Evolutionary conservation across 2,797 vertebrate species (phyloP), one percentile per base, ranked within the genome.

Genomic region (Parotocinclus haroldoi): DNA sequence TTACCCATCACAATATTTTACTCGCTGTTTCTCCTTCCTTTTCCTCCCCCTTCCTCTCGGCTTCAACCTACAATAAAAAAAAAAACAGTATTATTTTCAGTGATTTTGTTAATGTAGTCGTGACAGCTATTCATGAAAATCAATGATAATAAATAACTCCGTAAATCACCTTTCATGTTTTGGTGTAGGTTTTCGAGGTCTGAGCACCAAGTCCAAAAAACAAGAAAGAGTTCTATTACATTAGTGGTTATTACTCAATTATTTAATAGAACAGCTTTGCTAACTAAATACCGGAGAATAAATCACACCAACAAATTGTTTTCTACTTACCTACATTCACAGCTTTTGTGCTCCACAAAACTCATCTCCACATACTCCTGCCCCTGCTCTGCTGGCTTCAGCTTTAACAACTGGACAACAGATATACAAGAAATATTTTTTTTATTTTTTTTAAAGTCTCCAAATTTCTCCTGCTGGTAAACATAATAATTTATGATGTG

Each of bases 311-410:
- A 56, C 65, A 42, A 18, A 56, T 73, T 80, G 78, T 81, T 71
- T 75, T 72, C 58, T 60, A 86, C 90, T 87, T 93, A 98, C 96
- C 94, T 96, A 95, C 96, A 98, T 84, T 93, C 91, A 80, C 96
- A 98, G 85, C 85, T 85, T 84, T 86, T 90, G 67, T 98, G 94
- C 87, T 96, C 93, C 1, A 91, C 89, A 90, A 98, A 98, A 0
- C 82, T 83, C 92, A 96, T 90, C 84, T 96, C 92, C 82, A 94
- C 91, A 2, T 94, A 96, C 76, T 92, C 89, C 65, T 89, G 84
- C 61, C 75, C 87, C n/a, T 87, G 85, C 40, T 90, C 88, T 0
- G 84, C 88, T 42, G 91, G 88, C 70, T 87, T 89, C 82, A 96
- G 93, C 91, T 93, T 97, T 88, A 97, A 81, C 71, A 98, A 88